phyloP scores from a whole-genome alignment of 2,888 invertebrate genomes.

The Tryphoninae sp. region DNA sequence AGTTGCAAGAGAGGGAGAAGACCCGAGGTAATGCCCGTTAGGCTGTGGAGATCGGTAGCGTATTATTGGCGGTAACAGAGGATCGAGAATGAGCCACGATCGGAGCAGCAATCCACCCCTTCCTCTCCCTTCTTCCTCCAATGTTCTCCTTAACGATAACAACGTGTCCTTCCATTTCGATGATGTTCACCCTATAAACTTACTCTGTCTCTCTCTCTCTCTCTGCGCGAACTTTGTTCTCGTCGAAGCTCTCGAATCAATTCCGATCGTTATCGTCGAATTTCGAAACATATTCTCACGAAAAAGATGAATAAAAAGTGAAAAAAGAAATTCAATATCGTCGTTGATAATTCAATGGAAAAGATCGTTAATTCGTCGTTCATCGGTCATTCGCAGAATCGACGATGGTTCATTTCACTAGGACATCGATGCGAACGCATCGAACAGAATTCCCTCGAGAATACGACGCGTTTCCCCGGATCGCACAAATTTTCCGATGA shows the following conservation, averaged over 20 bases:
- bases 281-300: no score
- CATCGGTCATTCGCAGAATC: neutral
- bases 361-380: neutral
- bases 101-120: no score
- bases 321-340: neutral
- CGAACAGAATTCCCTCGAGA: neutral
- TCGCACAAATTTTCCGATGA: neutral
- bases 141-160: slow-evolving; percentile 47
- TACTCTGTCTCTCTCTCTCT: neutral
- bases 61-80: slow-evolving; percentile 35
- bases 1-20: slow-evolving; percentile 19
- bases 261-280: slow-evolving; percentile 1
- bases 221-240: neutral
- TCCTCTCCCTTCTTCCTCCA: neutral
- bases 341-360: neutral
- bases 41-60: neutral
- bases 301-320: no score
- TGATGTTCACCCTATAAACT: slow-evolving; percentile 5
- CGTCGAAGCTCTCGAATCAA: slow-evolving; percentile 7
- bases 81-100: slow-evolving; percentile 16
- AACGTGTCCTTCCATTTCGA: slow-evolving; percentile 28
- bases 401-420: neutral
- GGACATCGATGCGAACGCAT: neutral
- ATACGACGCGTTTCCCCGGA: neutral
- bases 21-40: slow-evolving; percentile 11